Conservation (phyloP, 2,113 vertebrate genomes). For the Propithecus coquereli region DNA sequence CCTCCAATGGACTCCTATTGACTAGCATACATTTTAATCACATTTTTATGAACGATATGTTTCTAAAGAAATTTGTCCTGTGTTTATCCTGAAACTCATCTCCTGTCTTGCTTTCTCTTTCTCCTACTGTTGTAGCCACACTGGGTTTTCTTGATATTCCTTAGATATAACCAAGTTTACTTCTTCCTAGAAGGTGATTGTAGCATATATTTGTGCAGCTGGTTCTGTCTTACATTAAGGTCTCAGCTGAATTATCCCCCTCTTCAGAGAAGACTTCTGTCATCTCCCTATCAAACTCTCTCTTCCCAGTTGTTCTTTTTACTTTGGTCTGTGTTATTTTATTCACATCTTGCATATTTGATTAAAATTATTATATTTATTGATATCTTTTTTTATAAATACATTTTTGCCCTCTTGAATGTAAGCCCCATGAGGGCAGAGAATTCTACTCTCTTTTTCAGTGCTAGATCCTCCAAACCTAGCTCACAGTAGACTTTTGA, state of each 20-base stretch:
- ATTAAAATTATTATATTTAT: not conserved
- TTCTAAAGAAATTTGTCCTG: not conserved
- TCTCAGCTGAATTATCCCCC: not conserved
- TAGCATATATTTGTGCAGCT: not conserved
- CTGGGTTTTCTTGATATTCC: not conserved
- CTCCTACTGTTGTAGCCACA: not conserved
- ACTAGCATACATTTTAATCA: not conserved
- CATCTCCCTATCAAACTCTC: not conserved
- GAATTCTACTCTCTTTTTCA: not conserved
- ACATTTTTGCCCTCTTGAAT: not conserved
- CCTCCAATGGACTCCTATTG: not conserved
- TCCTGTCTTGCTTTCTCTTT: not conserved
- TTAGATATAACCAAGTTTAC: not conserved
- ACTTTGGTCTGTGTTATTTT: not conserved
- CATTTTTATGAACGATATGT: not conserved
- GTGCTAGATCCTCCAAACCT: not conserved
- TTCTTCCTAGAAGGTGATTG: not conserved
- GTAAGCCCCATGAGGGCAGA: not conserved
- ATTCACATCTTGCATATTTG: not conserved
- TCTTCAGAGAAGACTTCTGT: not conserved
- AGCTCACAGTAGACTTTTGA: not conserved
- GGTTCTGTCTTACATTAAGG: not conserved
- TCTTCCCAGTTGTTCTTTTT: not conserved
- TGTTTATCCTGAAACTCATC: not conserved
- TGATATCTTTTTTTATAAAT: not conserved